phyloP scores from a whole-genome alignment of 2,797 vertebrate species.

The Numenius phaeopus region DNA sequence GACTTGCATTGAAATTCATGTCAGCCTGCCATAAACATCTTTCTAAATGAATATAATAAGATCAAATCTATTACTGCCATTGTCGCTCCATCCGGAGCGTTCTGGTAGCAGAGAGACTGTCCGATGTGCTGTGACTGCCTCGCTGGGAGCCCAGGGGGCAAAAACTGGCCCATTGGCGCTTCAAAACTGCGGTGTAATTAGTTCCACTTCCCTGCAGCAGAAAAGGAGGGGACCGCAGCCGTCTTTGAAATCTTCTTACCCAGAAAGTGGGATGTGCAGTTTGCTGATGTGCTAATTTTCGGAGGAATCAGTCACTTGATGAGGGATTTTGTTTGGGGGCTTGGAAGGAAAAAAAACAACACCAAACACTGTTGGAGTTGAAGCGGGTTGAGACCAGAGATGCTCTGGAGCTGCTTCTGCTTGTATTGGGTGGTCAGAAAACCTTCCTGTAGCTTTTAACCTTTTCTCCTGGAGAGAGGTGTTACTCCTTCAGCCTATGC shows the following conservation, averaged over 20 bases:
- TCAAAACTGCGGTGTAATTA: not conserved
- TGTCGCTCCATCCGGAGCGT: not conserved
- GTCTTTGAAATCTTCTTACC: not conserved
- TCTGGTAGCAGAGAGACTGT: not conserved
- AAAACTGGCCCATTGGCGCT: not conserved
- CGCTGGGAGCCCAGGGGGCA: not conserved
- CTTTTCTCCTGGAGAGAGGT: not conserved
- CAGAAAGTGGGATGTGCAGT: not conserved
- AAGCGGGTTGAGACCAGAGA: not conserved
- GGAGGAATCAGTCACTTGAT: not conserved
- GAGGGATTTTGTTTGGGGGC: not conserved
- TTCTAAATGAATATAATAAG: not conserved
- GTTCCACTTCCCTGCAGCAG: slow-evolving; percentile 13
- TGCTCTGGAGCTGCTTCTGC: not conserved
- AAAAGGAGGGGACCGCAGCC: not conserved
- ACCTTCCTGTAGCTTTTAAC: not conserved
- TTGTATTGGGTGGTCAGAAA: not conserved
- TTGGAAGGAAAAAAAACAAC: not conserved
- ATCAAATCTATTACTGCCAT: not conserved
- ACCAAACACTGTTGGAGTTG: not conserved
- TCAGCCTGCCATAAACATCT: slow-evolving; percentile 9
- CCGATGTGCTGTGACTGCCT: not conserved
- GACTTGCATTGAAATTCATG: not conserved
- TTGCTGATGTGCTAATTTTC: not conserved
- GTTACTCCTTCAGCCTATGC: not conserved